Conservation (phyloP, 2,888 invertebrate genomes). For the Epinotia demarniana region DNA sequence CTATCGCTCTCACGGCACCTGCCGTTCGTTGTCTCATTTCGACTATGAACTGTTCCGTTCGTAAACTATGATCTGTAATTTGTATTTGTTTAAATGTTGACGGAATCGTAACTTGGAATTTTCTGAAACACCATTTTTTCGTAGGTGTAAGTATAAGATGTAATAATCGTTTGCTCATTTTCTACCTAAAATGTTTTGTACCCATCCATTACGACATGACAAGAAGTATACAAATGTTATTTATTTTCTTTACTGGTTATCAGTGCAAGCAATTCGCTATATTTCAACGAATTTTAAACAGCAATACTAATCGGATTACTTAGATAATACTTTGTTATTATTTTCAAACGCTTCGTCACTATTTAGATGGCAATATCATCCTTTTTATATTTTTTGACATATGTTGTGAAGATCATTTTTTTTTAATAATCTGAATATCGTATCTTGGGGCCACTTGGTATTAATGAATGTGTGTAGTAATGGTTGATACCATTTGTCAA, state of each 20-base stretch:
- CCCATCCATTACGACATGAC: conserved; percentile 80
- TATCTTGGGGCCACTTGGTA: conserved; percentile 68
- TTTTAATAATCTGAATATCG: conserved; percentile 58
- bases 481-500: conserved; percentile 43
- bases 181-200: conserved; percentile 53
- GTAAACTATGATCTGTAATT: conserved; percentile 54
- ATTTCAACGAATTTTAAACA: conserved; percentile 75
- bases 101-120: conserved; percentile 30
- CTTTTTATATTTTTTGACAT: conserved; percentile 15
- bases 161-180: conserved; percentile 62
- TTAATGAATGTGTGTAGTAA: conserved; percentile 48
- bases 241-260: conserved; percentile 50
- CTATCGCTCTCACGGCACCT: conserved; percentile 72
- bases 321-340: conserved; percentile 35
- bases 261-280: conserved; percentile 48
- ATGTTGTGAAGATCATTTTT: conserved; percentile 46
- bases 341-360: conserved; percentile 39
- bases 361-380: conserved; percentile 39
- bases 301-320: conserved; percentile 68
- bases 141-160: conserved; percentile 46
- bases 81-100: conserved; percentile 56
- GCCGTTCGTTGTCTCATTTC: conserved; percentile 70
- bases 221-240: conserved; percentile 40
- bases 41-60: conserved; percentile 63
- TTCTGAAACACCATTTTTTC: conserved; percentile 46